phyloP scores from a whole-genome alignment of 1,140 invertebrate genomes.

The Drosophila aff. region DNA sequence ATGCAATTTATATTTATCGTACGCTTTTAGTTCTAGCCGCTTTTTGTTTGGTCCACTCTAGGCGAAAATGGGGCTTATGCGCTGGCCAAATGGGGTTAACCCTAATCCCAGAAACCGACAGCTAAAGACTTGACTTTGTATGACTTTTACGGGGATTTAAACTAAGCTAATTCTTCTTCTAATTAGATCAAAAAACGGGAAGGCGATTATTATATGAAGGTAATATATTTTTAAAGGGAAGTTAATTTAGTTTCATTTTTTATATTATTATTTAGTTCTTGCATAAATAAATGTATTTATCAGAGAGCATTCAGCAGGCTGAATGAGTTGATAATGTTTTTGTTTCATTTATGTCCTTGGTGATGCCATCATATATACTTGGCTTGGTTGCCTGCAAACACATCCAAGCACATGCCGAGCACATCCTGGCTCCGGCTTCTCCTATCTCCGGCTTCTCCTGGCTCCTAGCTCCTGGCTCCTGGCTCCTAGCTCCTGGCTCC shows the following conservation, averaged over 20 bases:
- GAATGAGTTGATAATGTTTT: constrained; percentile 34
- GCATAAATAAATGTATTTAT: background rate
- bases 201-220: background rate
- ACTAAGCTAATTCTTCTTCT: background rate
- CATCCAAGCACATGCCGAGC: background rate
- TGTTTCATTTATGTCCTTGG: constrained; percentile 74
- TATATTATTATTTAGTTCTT: background rate
- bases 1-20: constrained; percentile 82
- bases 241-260: background rate
- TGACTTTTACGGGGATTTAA: background rate
- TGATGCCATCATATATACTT: constrained; percentile 40
- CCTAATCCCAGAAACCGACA: background rate
- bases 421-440: too few species aligned
- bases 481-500: background rate
- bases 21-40: constrained; percentile 73
- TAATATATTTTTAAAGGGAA: too few species aligned
- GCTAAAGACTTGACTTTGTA: background rate
- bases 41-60: constrained; percentile 46
- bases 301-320: background rate
- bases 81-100: constrained; percentile 9
- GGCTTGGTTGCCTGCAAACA: constrained; percentile 21
- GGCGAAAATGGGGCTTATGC: constrained; percentile 1
- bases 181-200: background rate
- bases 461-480: background rate
- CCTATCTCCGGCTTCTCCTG: background rate